Conservation (phyloP, 2,888 invertebrate species). For the Drosophila diplacantha region DNA sequence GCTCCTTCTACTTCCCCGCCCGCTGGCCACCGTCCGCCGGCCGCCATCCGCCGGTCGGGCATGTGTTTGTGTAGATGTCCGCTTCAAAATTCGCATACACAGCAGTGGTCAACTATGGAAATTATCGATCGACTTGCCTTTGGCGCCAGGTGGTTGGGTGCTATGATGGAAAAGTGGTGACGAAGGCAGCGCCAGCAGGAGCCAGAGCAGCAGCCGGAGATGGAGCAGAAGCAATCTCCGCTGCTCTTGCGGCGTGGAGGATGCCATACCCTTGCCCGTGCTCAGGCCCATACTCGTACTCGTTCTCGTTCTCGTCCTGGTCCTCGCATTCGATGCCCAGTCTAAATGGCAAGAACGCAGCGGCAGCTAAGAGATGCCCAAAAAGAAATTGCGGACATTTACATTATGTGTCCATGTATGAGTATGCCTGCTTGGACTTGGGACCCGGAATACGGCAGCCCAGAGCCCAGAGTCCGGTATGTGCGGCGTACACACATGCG, state of each 20-base stretch:
- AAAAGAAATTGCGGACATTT: constrained; percentile 75
- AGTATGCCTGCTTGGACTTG: constrained; percentile 40
- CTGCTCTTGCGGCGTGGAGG: constrained; percentile 53
- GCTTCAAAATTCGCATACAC: constrained; percentile 75
- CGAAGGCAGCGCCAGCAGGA: constrained; percentile 58
- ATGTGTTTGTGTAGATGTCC: constrained; percentile 72
- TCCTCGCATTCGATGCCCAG: constrained; percentile 54
- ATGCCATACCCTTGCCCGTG: constrained; percentile 12
- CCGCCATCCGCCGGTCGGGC: constrained; percentile 43
- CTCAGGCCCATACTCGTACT: constrained; percentile 20
- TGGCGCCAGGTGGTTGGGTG: constrained; percentile 74
- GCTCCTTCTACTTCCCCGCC: constrained; percentile 4
- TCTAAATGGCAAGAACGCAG: constrained; percentile 74
- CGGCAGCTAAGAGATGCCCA: constrained; percentile 74
- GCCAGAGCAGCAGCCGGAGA: constrained; percentile 49
- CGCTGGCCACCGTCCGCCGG: not conserved
- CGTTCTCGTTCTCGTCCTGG: constrained; percentile 24
- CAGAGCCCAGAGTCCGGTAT: constrained; percentile 30
- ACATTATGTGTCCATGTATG: constrained; percentile 71
- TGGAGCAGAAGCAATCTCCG: constrained; percentile 68
- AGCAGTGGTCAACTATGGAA: constrained; percentile 78
- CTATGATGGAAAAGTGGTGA: constrained; percentile 66
- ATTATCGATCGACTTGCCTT: constrained; percentile 78
- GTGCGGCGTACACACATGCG: constrained; percentile 46
- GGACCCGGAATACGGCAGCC: constrained; percentile 9